phyloP scores from a whole-genome alignment of 2,888 invertebrate species.

The Amphimallon solstitiale region DNA sequence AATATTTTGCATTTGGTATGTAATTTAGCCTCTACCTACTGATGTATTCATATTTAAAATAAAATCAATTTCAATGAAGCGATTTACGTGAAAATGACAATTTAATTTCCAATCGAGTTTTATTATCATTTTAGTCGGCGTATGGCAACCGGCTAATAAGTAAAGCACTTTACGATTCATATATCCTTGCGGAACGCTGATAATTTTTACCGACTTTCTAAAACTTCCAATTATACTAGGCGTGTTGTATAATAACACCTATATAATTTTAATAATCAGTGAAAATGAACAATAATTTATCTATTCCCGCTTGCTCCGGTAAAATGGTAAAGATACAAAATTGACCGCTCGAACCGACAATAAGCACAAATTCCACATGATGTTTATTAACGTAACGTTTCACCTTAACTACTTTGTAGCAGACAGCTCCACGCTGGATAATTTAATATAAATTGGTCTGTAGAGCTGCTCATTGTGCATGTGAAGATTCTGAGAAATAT shows the following conservation, averaged over 20 bases:
- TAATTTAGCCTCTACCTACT: too few species aligned
- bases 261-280: not conserved
- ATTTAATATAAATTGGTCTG: too few species aligned
- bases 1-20: too few species aligned
- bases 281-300: conserved; percentile 3
- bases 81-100: conserved; percentile 17
- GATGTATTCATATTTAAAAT: too few species aligned
- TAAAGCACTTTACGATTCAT: conserved; percentile 24
- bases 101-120: conserved; percentile 23
- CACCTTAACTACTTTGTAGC: too few species aligned
- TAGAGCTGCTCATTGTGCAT: too few species aligned
- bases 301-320: not conserved
- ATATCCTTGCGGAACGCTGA: conserved; percentile 15
- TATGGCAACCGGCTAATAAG: conserved; percentile 5
- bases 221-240: conserved; percentile 7
- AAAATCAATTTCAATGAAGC: conserved; percentile 22
- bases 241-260: not conserved
- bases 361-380: not conserved
- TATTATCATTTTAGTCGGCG: conserved; percentile 1
- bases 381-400: not conserved
- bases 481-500: not conserved
- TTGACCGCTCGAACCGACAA: not conserved
- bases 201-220: conserved; percentile 19
- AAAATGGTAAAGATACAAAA: not conserved
- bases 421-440: too few species aligned